A percentile compares a stretch with the other conserved stretches of the same genome.
These are phyloP conservation scores for Cephonodes hylas DNA, from an alignment of 2,888 invertebrate species.

Conservation along the genomic window DNA sequence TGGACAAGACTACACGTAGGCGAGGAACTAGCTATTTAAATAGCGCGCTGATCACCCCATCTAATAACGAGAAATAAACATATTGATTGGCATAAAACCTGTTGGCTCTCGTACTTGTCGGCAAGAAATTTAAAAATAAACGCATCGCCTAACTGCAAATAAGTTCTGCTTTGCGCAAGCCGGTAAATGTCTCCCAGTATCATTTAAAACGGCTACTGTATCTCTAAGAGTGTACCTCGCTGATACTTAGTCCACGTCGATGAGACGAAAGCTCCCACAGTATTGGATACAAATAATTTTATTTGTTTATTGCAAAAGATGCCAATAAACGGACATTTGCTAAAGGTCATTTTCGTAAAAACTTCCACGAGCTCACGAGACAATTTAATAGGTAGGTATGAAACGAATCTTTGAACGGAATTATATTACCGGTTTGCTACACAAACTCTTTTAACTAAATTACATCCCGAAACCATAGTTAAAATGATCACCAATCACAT, in stretches of 20 bases:
- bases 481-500: not conserved
- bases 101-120: slow-evolving; percentile 25
- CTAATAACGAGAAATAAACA: slow-evolving; percentile 4
- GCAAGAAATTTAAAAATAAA: slow-evolving; percentile 33
- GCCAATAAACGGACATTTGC: slow-evolving; percentile 25
- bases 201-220: slow-evolving; percentile 25
- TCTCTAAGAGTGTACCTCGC: not conserved
- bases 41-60: slow-evolving; percentile 2
- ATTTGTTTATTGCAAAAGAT: slow-evolving; percentile 32
- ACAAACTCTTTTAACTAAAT: not conserved
- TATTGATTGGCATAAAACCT: slow-evolving; percentile 29
- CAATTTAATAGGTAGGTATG: not conserved
- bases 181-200: slow-evolving; percentile 28
- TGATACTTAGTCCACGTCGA: not conserved
- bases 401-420: not conserved
- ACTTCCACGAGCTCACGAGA: slow-evolving; percentile 20
- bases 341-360: slow-evolving; percentile 28
- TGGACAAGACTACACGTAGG: slow-evolving; percentile 4
- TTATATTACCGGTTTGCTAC: not conserved
- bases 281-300: slow-evolving; percentile 28
- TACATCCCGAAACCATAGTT: not conserved
- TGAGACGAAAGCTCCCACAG: not conserved
- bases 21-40: slow-evolving; percentile 14
- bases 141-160: slow-evolving; percentile 26
- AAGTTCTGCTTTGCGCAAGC: slow-evolving; percentile 29